These are phyloP conservation scores for Nebria salina DNA, from an alignment of 2,888 invertebrate genomes.

Conservation along the genomic window DNA sequence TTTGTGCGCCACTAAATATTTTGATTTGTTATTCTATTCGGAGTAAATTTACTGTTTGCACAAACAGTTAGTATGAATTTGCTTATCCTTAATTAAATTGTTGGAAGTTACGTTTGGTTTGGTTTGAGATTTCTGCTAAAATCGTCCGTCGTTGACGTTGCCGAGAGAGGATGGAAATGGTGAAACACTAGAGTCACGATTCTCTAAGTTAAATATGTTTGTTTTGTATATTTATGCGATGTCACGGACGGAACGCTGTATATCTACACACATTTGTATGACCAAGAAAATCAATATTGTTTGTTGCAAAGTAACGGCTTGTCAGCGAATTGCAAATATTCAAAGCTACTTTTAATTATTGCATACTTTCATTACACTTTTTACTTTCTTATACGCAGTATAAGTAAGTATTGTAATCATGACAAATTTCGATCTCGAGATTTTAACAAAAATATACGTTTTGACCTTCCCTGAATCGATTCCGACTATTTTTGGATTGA, in stretches of 20 bases:
- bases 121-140: conserved; percentile 6
- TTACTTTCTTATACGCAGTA: too few species aligned
- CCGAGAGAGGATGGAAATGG: not conserved
- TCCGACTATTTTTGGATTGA: too few species aligned
- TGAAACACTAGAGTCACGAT: conserved; percentile 18
- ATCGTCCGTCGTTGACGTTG: not conserved
- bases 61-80: conserved; percentile 25
- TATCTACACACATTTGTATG: conserved; percentile 35
- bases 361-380: too few species aligned
- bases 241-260: conserved; percentile 34
- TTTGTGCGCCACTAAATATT: conserved; percentile 40
- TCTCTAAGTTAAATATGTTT: conserved; percentile 33
- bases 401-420: too few species aligned
- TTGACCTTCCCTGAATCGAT: too few species aligned
- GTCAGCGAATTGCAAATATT: not conserved
- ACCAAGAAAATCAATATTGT: conserved; percentile 42
- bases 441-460: too few species aligned
- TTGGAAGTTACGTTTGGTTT: conserved; percentile 30
- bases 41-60: conserved; percentile 37
- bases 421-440: too few species aligned
- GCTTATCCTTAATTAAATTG: conserved; percentile 39
- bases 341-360: not conserved
- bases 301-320: conserved; percentile 5
- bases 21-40: conserved; percentile 43
- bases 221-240: conserved; percentile 37